These are phyloP conservation scores for Pithys albifrons DNA, from an alignment of 2,113 vertebrate species.

Conservation along the genomic window DNA sequence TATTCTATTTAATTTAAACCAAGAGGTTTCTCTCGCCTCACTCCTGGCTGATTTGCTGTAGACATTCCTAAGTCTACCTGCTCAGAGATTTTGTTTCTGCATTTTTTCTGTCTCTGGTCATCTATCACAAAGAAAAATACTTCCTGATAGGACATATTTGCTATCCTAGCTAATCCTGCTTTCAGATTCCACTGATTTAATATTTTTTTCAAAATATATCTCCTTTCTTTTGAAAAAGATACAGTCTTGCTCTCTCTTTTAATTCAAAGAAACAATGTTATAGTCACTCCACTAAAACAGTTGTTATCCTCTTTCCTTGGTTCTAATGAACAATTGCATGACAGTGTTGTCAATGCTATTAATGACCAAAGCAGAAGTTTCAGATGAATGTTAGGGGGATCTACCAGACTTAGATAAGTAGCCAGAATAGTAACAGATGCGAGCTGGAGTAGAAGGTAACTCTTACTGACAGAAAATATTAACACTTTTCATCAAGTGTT, in stretches of 20 bases:
- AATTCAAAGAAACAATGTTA: background rate
- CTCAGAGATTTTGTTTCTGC: background rate
- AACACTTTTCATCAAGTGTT: background rate
- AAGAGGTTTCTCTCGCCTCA: background rate
- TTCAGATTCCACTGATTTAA: background rate
- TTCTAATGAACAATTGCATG: background rate
- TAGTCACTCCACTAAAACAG: background rate
- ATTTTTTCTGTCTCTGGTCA: background rate
- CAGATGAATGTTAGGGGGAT: background rate
- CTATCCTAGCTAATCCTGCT: background rate
- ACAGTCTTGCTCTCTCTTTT: background rate
- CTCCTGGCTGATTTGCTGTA: background rate
- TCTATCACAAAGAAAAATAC: background rate
- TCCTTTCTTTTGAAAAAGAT: background rate
- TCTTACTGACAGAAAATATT: background rate
- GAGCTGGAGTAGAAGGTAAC: background rate
- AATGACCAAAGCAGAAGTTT: background rate
- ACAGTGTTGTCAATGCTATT: background rate
- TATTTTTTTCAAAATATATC: background rate
- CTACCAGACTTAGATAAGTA: background rate
- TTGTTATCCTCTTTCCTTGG: background rate
- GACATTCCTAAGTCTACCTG: conserved; percentile 18
- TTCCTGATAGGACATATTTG: background rate
- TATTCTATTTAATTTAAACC: background rate
- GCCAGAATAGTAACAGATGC: background rate